Base-by-base conservation (phyloP, 2,888 invertebrate species). In the Hipparchia semele region DNA sequence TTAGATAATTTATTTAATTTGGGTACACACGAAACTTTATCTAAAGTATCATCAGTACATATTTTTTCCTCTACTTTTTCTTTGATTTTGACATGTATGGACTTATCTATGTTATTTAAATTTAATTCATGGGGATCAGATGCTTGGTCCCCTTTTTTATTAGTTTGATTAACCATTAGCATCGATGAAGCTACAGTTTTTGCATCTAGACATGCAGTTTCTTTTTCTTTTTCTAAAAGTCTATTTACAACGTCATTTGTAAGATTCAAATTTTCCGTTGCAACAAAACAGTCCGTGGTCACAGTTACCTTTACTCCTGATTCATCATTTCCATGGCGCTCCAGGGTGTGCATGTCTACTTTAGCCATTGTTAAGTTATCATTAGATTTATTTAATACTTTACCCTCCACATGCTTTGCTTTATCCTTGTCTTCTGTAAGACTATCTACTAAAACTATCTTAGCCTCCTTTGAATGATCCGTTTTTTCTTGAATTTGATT, bases 41-140 rank as follows among this genome's bases (percentile, higher is more conserved):
- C n/a, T n/a, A n/a, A 45, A n/a, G 45, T n/a, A n/a, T 46, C 46
- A 61, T 46, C 61, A 61, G n/a, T 61, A 61, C n/a, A 61, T 60
- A 45, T 12, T 33, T 33, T 60, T 39, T 6, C 59, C 23, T 59
- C 9, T 39, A 45, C 33, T 9, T 61, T 61, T 12, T 61, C 60
- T 12, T 61, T 6, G 6, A 12, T 45, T 61, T 61, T 60, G 45
- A 5, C 45, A 54, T n/a, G n/a, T 54, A 54, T 3, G 3, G 54
- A 10, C 54, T 54, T 54, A n/a, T 62, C 46, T 49, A 62, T 49
- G 13, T 49, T 49, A 49, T 62, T 49, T 49, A 49, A n/a, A 49
- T 23, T 23, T 23, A 23, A 23, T 23, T 64, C 62, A 5, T 13
- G 62, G 49, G n/a, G 6, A n/a, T 7, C n/a, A 8, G 46, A 49